These are phyloP conservation scores for Thera britannica DNA, from an alignment of 2,888 invertebrate genomes.

Conservation along the genomic window DNA sequence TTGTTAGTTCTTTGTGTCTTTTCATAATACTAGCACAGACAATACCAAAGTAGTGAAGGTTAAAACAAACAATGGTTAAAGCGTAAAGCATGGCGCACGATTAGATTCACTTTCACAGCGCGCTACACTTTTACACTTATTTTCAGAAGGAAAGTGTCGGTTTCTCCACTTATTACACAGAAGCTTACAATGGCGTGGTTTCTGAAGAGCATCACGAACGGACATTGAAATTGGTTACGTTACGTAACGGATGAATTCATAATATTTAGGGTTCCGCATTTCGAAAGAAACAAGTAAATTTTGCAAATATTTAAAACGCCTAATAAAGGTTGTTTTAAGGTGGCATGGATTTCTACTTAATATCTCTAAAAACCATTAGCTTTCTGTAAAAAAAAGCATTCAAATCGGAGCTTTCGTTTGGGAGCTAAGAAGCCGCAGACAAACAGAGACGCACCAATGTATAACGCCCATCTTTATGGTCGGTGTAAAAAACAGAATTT, in stretches of 20 bases:
- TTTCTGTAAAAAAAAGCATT: too few relatives aligned
- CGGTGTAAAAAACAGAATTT: too few relatives aligned
- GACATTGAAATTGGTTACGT: not conserved
- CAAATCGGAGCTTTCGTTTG: too few relatives aligned
- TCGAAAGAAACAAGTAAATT: too few relatives aligned
- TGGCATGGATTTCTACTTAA: too few relatives aligned
- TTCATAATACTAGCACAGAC: not conserved
- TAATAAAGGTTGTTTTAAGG: too few relatives aligned
- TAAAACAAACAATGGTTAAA: not conserved
- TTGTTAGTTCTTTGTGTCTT: not conserved
- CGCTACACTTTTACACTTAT: slow-evolving; percentile 19
- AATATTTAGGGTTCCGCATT: not conserved
- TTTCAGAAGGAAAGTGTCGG: slow-evolving; percentile 26
- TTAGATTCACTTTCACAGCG: slow-evolving; percentile 33
- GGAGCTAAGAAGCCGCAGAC: too few relatives aligned
- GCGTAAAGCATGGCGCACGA: slow-evolving; percentile 24
- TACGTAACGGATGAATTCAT: too few relatives aligned
- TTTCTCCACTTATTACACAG: not conserved
- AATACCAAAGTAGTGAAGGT: not conserved
- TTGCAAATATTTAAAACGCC: too few relatives aligned
- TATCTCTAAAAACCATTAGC: too few relatives aligned
- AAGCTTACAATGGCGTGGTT: not conserved
- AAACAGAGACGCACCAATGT: too few relatives aligned
- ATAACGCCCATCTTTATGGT: too few relatives aligned
- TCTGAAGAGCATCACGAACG: not conserved